A percentile compares a stretch with the other conserved stretches of the same genome.
These are phyloP conservation scores for Ophioninae sp. DNA, from an alignment of 2,888 invertebrate genomes.

Conservation along the genomic window DNA sequence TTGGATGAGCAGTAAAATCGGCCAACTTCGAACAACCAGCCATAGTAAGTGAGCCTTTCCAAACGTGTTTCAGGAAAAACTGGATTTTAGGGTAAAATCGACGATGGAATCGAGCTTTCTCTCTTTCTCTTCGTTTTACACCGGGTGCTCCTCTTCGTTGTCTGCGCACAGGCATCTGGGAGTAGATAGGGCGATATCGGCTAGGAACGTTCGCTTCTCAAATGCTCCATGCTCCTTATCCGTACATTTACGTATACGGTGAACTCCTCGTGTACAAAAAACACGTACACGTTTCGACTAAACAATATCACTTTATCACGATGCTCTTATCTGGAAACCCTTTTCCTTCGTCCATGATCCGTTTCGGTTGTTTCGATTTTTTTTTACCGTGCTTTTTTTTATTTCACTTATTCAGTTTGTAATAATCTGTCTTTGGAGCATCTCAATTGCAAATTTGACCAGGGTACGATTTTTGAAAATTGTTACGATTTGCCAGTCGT, in stretches of 20 bases:
- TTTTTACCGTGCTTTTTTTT: constrained; percentile 44
- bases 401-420: constrained; percentile 26
- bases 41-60: constrained; percentile 17
- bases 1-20: constrained; percentile 37
- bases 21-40: constrained; percentile 37
- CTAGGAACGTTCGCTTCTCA: constrained; percentile 65
- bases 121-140: constrained; percentile 14
- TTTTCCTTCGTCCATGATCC: constrained; percentile 40
- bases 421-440: background rate
- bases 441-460: background rate
- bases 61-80: constrained; percentile 44
- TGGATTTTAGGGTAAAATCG: constrained; percentile 44
- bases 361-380: constrained; percentile 56
- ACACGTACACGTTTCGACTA: constrained; percentile 61
- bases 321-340: constrained; percentile 58
- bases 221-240: constrained; percentile 74
- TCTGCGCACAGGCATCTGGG: constrained; percentile 24
- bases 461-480: background rate
- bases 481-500: background rate
- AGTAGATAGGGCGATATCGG: constrained; percentile 42
- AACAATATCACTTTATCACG: constrained; percentile 75
- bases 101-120: constrained; percentile 49
- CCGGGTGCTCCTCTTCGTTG: constrained; percentile 37
- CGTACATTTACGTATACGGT: constrained; percentile 74
- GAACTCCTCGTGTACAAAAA: constrained; percentile 58